Percentiles rank a stretch among this genome's conserved stretches.
phyloP scores from a whole-genome alignment of 2,113 vertebrate species.

The Hydropotes inermis region DNA sequence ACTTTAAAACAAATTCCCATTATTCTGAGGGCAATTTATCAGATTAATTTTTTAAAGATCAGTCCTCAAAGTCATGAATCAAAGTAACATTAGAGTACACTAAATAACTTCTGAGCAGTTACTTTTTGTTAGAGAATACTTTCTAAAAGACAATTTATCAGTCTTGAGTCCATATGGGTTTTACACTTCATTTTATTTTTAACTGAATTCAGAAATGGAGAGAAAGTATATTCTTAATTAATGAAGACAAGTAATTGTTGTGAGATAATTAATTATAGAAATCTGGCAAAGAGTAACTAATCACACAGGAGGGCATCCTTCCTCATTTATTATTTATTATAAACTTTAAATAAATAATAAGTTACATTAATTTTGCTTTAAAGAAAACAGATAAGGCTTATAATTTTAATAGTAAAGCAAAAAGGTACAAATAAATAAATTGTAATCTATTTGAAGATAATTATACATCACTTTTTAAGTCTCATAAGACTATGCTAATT shows the following conservation, averaged over 20 bases:
- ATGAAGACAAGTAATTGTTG: background rate
- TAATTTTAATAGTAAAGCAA: background rate
- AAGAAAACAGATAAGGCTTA: background rate
- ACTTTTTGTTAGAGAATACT: background rate
- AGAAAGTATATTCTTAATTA: background rate
- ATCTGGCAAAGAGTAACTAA: background rate
- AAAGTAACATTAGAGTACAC: background rate
- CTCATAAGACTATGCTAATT: background rate
- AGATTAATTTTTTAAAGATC: background rate
- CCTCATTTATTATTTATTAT: background rate
- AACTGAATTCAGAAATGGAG: background rate
- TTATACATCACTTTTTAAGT: background rate
- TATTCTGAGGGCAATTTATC: background rate
- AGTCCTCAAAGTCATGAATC: background rate
- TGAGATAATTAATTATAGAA: background rate
- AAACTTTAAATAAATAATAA: background rate
- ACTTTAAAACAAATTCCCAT: background rate
- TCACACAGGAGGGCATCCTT: background rate
- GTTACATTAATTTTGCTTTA: background rate
- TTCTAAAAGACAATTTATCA: background rate
- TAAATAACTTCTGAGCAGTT: background rate
- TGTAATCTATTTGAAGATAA: background rate
- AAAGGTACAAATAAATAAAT: background rate
- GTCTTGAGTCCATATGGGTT: background rate
- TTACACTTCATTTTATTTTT: background rate